These are phyloP conservation scores for Cirrhinus molitorella DNA, from an alignment of 2,797 vertebrate species.

Conservation along the genomic window DNA sequence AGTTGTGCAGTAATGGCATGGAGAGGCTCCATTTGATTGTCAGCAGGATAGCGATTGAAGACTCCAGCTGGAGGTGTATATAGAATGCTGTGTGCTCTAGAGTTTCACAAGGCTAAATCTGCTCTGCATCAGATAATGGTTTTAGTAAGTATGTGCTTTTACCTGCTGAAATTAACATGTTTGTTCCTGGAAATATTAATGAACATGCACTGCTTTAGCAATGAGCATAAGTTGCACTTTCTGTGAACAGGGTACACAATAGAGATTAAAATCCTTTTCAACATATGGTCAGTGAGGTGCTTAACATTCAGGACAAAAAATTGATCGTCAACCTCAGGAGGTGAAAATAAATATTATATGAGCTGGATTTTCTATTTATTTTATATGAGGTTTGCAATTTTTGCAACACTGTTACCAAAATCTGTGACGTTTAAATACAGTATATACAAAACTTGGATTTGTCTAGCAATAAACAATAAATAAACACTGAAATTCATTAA, in stretches of 20 bases:
- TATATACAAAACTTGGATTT: conserved; percentile 1
- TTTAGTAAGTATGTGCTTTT: neutral
- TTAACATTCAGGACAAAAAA: conserved; percentile 9
- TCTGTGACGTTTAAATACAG: conserved; percentile 16
- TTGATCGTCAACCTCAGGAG: neutral
- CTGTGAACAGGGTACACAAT: neutral
- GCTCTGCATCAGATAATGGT: conserved; percentile 46
- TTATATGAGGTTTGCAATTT: conserved; percentile 9
- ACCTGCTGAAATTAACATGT: conserved; percentile 8
- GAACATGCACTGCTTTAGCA: neutral
- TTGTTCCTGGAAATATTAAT: conserved; percentile 30
- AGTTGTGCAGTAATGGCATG: conserved; percentile 55
- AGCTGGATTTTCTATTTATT: conserved; percentile 12
- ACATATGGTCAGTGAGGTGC: neutral
- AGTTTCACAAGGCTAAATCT: conserved; percentile 51
- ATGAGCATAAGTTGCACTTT: neutral
- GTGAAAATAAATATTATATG: conserved; percentile 22
- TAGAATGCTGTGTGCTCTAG: conserved; percentile 46
- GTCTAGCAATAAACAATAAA: neutral
- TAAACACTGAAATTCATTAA: neutral
- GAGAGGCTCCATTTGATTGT: conserved; percentile 52
- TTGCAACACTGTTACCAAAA: conserved; percentile 26
- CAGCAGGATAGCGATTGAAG: conserved; percentile 58
- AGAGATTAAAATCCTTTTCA: neutral
- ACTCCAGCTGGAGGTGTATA: conserved; percentile 50